Percentiles rank a stretch among this genome's conserved stretches.
Evolutionary conservation across 2,797 vertebrate species (phyloP).

Genomic region (Eremophila alpestris): DNA sequence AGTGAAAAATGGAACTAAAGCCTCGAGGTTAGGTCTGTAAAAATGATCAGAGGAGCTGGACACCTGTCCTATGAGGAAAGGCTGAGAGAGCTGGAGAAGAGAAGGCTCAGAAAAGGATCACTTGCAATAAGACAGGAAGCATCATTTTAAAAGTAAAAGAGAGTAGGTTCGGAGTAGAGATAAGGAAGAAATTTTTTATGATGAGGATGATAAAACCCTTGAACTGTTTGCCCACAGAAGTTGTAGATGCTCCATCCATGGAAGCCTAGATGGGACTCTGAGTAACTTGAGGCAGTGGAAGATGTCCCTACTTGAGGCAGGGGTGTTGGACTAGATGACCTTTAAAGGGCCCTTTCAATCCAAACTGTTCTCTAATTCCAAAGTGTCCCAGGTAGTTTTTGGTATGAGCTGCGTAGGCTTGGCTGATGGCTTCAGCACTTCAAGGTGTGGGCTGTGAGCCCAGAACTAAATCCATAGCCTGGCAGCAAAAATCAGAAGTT

Average conservation of each 20-base stretch:
- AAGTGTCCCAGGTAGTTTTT: background rate
- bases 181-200: fast-evolving
- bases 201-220: background rate
- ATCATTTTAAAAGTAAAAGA: background rate
- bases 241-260: background rate
- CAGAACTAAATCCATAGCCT: background rate
- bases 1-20: background rate
- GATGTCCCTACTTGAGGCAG: background rate
- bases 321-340: background rate
- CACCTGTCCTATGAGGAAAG: background rate
- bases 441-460: background rate
- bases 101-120: background rate
- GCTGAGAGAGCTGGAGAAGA: background rate
- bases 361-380: background rate
- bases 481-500: background rate
- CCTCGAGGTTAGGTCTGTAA: background rate
- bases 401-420: background rate
- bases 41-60: background rate
- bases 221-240: background rate
- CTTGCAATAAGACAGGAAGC: background rate
- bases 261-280: background rate
- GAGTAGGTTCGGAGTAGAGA: background rate
- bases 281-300: background rate
- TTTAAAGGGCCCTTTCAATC: background rate
- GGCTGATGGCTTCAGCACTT: background rate